These are phyloP conservation scores for Boulengeromyrus knoepffleri DNA, from an alignment of 2,113 vertebrate species.

Conservation along the genomic window DNA sequence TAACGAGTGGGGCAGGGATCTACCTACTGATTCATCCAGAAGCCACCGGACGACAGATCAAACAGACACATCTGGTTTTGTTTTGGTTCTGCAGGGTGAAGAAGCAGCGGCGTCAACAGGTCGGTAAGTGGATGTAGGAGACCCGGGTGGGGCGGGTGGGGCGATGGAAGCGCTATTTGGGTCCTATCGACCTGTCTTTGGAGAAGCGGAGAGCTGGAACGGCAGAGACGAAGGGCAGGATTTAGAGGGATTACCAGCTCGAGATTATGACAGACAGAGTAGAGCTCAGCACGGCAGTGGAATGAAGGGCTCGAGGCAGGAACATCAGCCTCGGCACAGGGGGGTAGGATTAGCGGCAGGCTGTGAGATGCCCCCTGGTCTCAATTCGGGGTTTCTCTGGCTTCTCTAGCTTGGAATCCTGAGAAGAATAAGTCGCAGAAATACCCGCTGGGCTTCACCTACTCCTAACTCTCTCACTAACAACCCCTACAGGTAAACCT, in stretches of 20 bases:
- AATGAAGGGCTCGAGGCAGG: background rate
- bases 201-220: background rate
- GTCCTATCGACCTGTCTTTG: background rate
- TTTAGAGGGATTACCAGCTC: slow-evolving; percentile 18
- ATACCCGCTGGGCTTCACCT: background rate
- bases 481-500: background rate
- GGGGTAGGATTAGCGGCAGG: background rate
- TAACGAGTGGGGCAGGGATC: too few relatives aligned
- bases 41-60: background rate
- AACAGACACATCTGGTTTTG: background rate
- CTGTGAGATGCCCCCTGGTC: background rate
- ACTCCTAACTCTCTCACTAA: background rate
- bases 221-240: slow-evolving; percentile 4
- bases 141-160: background rate
- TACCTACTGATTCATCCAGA: background rate
- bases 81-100: background rate
- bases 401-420: background rate
- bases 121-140: background rate
- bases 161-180: background rate
- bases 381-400: background rate
- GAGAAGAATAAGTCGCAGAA: background rate
- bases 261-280: slow-evolving; percentile 9
- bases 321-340: background rate
- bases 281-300: too few relatives aligned
- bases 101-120: background rate